These are phyloP conservation scores for Varecia variegata DNA, from an alignment of 2,797 vertebrate species.

Conservation along the genomic window DNA sequence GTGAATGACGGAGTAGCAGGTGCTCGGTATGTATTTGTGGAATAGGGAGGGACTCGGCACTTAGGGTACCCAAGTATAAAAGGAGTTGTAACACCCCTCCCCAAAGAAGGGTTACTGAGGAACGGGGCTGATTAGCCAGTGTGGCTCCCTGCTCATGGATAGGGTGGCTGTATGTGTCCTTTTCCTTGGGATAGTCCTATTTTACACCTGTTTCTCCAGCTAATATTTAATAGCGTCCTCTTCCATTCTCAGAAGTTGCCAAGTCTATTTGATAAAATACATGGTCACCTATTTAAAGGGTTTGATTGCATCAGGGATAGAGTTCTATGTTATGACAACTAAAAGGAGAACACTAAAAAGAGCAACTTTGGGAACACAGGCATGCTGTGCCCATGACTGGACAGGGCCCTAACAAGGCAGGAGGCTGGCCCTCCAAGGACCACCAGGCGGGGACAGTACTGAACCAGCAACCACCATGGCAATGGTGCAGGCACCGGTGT, in stretches of 20 bases:
- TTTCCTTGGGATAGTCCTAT: background rate
- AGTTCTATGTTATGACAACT: background rate
- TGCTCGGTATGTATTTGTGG: background rate
- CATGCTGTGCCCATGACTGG: background rate
- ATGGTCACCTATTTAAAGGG: background rate
- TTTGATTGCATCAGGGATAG: background rate
- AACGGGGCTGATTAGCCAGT: background rate
- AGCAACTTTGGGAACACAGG: no score
- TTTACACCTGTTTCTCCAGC: background rate
- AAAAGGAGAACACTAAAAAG: background rate
- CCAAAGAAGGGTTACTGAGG: background rate
- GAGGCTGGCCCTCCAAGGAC: background rate
- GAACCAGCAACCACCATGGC: rapidly evolving
- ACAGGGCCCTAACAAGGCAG: no score
- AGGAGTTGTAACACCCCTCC: background rate
- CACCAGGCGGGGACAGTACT: background rate
- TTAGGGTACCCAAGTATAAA: background rate
- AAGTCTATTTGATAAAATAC: background rate
- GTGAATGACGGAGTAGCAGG: background rate
- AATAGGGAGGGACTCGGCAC: background rate
- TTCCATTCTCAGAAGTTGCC: background rate
- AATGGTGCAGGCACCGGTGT: background rate
- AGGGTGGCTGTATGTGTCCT: background rate
- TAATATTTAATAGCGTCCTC: background rate
- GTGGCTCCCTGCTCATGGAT: background rate